These are phyloP conservation scores for Pyrrhia umbra DNA, from an alignment of 2,888 invertebrate species.

Conservation along the genomic window DNA sequence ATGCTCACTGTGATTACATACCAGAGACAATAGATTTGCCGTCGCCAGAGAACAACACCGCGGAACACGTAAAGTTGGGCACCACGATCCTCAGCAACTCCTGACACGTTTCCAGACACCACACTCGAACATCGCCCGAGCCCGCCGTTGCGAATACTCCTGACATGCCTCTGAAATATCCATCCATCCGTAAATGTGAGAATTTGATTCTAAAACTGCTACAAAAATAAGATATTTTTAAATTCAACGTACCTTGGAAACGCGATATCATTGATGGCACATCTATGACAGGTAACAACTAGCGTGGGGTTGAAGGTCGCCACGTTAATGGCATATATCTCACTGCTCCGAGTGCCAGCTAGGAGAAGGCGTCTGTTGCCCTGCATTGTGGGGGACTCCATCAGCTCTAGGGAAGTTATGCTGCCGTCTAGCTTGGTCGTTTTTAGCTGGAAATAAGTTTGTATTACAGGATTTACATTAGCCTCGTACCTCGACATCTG, in stretches of 20 bases:
- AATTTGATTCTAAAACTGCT: no score
- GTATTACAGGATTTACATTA: no score
- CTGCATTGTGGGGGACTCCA: constrained; percentile 75
- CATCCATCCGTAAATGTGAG: no score
- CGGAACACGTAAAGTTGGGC: constrained; percentile 96
- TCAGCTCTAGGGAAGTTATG: constrained; percentile 93
- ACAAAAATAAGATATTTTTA: no score
- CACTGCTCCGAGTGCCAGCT: constrained; percentile 94
- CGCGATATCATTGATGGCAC: constrained; percentile 94
- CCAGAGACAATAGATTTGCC: constrained; percentile 95
- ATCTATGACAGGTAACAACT: constrained; percentile 95
- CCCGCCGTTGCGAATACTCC: constrained; percentile 97
- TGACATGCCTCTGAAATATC: constrained; percentile 92
- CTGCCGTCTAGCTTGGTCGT: constrained; percentile 91
- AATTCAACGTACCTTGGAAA: constrained; percentile 93
- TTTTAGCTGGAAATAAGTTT: constrained; percentile 87
- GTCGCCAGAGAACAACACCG: constrained; percentile 94
- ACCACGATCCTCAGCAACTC: constrained; percentile 96
- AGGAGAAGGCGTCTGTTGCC: constrained; percentile 90
- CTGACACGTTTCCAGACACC: constrained; percentile 93
- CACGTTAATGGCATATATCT: constrained; percentile 94
- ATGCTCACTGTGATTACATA: constrained; percentile 61
- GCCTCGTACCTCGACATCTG: no score
- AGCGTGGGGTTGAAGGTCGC: constrained; percentile 92
- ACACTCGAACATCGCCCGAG: constrained; percentile 95